These are phyloP conservation scores for Anoplophora glabripennis DNA, from an alignment of 1,140 invertebrate genomes.

Conservation along the genomic window DNA sequence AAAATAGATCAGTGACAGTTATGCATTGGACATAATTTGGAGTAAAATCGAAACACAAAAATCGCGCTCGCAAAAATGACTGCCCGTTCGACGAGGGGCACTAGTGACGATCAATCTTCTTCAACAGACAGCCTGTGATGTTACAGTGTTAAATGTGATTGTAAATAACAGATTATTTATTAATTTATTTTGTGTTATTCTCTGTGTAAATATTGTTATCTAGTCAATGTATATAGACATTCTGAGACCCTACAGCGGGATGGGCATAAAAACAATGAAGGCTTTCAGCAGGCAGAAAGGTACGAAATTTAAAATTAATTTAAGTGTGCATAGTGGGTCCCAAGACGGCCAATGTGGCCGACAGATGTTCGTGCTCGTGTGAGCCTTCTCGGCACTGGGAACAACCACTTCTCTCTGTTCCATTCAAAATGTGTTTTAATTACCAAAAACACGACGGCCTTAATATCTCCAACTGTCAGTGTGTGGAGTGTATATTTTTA, in stretches of 20 bases:
- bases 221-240: constrained; percentile 51
- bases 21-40: constrained; percentile 11
- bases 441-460: too few relatives aligned
- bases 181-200: constrained; percentile 11
- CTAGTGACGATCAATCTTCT: background rate
- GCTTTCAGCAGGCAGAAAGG: constrained; percentile 52
- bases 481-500: too few relatives aligned
- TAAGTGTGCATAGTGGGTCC: too few relatives aligned
- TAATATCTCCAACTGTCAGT: too few relatives aligned
- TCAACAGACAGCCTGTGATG: constrained; percentile 13
- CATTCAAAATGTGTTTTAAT: too few relatives aligned
- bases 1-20: constrained; percentile 23
- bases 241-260: constrained; percentile 45
- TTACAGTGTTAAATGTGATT: constrained; percentile 15
- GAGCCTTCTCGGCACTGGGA: too few relatives aligned
- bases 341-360: too few relatives aligned
- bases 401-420: too few relatives aligned
- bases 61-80: constrained; percentile 6
- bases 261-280: constrained; percentile 56
- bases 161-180: background rate
- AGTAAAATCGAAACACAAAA: constrained; percentile 9
- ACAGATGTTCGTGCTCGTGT: too few relatives aligned
- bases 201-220: constrained; percentile 24
- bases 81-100: too few relatives aligned
- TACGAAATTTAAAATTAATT: constrained; percentile 34